Evolutionary conservation across 2,113 vertebrate genomes (phyloP).

Genomic region (Coreoperca whiteheadi): DNA sequence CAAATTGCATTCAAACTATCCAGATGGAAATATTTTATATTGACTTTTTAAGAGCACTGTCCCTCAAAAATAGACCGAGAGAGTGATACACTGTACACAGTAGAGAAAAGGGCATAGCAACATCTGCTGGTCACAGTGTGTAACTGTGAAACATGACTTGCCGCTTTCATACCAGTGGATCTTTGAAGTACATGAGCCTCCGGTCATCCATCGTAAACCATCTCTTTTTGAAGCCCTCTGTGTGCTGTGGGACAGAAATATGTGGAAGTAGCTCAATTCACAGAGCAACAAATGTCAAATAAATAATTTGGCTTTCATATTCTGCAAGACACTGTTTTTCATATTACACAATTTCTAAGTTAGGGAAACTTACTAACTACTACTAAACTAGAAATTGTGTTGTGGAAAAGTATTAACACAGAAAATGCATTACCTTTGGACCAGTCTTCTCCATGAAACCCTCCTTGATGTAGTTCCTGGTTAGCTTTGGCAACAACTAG

Average conservation of each 20-base stretch:
- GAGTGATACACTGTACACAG: not conserved
- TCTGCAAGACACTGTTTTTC: not conserved
- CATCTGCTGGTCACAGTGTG: constrained; percentile 38
- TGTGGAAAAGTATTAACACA: not conserved
- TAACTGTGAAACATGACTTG: constrained; percentile 5
- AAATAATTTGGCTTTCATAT: not conserved
- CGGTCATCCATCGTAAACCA: constrained; percentile 94
- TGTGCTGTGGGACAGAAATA: constrained; percentile 83
- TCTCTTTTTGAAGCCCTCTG: constrained; percentile 90
- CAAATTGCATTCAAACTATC: not conserved
- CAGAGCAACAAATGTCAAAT: not conserved
- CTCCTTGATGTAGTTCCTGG: constrained; percentile 90
- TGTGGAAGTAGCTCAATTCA: not conserved
- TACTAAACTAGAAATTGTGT: too few species aligned
- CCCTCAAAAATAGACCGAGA: not conserved
- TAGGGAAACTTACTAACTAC: too few species aligned
- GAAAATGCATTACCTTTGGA: constrained; percentile 83
- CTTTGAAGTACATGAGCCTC: constrained; percentile 91
- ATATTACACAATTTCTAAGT: too few species aligned
- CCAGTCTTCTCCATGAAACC: constrained; percentile 96
- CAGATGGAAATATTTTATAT: not conserved
- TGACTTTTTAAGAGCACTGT: not conserved
- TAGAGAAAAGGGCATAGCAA: not conserved
- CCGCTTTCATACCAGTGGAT: constrained; percentile 86
- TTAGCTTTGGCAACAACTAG: constrained; percentile 89